Percentiles rank a stretch among this genome's conserved stretches.
Conservation (phyloP, 2,888 invertebrate species). For the Amitus sp. region DNA sequence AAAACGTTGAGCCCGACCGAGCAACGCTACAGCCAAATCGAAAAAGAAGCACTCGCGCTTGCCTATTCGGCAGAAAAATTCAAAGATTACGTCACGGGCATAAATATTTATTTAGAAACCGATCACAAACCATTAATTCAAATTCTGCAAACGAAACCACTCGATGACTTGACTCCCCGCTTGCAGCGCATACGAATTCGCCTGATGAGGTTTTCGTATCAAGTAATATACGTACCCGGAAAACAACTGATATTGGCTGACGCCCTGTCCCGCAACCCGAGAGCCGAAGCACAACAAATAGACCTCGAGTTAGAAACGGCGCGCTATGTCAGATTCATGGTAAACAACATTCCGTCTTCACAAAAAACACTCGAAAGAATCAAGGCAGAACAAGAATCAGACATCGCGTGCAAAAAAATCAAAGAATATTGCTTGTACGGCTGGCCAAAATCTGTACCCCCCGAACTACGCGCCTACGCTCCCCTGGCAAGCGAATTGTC, state of each 20-base stretch:
- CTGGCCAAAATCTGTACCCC: no score
- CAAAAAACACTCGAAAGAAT: no score
- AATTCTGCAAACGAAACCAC: conserved; percentile 51
- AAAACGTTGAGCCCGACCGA: conserved; percentile 46
- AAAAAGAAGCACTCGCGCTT: conserved; percentile 58
- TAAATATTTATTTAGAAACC: conserved; percentile 50
- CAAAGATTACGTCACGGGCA: conserved; percentile 51
- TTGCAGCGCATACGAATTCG: conserved; percentile 55
- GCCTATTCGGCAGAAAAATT: conserved; percentile 54
- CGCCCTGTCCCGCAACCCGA: conserved; percentile 43
- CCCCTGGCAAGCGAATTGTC: no score
- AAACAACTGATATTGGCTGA: conserved; percentile 51
- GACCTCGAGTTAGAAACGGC: conserved; percentile 5
- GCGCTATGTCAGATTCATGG: conserved; percentile 24
- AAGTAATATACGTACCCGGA: conserved; percentile 48
- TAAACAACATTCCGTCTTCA: conserved; percentile 22
- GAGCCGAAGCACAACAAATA: conserved; percentile 3
- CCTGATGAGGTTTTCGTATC: conserved; percentile 48
- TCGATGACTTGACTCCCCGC: conserved; percentile 55
- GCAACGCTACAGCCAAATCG: conserved; percentile 55
- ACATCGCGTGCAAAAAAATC: no score
- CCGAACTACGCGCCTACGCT: no score
- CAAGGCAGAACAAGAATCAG: no score
- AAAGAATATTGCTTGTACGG: no score
- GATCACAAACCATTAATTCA: conserved; percentile 59